A percentile compares a stretch with the other conserved stretches of the same genome.
phyloP scores from a whole-genome alignment of 2,113 vertebrate genomes.

The Crotalus tigris region DNA sequence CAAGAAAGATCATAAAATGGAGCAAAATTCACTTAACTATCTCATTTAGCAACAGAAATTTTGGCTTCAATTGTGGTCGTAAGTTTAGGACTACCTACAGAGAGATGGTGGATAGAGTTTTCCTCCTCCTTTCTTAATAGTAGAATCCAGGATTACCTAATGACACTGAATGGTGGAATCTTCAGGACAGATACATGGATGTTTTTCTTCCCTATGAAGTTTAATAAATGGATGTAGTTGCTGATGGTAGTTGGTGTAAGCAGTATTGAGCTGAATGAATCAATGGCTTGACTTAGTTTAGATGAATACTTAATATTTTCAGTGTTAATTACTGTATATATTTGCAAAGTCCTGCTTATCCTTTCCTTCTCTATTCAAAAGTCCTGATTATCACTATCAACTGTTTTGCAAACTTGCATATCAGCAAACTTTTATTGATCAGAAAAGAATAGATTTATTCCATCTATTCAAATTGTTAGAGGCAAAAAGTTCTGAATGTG shows the following conservation, averaged over 20 bases:
- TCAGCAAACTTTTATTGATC: neutral
- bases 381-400: neutral
- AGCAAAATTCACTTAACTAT: no score
- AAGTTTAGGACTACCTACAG: no score
- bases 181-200: neutral
- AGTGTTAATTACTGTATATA: neutral
- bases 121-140: neutral
- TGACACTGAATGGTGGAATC: neutral
- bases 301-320: neutral
- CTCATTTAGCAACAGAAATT: no score
- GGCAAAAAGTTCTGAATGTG: neutral
- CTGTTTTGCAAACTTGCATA: neutral
- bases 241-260: neutral
- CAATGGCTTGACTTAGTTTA: neutral
- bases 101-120: neutral
- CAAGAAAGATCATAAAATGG: no score
- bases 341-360: neutral
- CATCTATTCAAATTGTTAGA: neutral
- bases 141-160: neutral
- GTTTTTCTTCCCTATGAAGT: neutral
- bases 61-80: no score
- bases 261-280: neutral
- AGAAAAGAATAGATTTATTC: neutral
- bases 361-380: neutral
- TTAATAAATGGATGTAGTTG: neutral